Conservation (phyloP, 2,797 vertebrate species). For the Hylomyscus alleni region DNA sequence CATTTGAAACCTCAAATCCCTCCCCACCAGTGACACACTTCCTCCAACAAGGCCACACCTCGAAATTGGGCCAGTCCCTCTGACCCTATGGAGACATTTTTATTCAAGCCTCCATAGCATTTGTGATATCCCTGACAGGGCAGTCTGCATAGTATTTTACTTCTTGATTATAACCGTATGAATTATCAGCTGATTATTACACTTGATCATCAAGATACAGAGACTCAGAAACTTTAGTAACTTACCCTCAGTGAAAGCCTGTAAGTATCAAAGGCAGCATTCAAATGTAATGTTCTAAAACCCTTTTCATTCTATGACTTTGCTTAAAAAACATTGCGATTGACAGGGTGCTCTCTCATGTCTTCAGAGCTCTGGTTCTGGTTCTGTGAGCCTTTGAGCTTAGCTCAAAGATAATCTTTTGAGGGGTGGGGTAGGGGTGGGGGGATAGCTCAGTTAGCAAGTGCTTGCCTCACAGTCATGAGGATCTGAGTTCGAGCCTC, state of each 20-base stretch:
- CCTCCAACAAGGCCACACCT: neutral
- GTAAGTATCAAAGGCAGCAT: neutral
- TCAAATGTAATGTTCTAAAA: neutral
- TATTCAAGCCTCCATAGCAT: neutral
- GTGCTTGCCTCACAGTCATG: too few species aligned
- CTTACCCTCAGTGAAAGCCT: constrained; percentile 5
- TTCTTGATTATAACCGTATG: constrained; percentile 30
- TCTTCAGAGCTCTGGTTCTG: neutral
- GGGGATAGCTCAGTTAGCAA: neutral
- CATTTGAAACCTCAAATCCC: neutral
- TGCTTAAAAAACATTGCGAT: constrained; percentile 24
- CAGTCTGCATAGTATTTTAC: neutral
- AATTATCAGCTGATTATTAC: neutral
- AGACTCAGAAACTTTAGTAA: constrained; percentile 16
- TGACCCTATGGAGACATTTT: neutral
- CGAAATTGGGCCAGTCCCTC: neutral
- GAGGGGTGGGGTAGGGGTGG: too few species aligned
- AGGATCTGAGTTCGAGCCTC: neutral
- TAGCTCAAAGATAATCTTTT: neutral
- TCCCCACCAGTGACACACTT: neutral
- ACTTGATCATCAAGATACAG: constrained; percentile 1
- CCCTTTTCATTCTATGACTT: neutral
- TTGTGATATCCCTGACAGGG: neutral
- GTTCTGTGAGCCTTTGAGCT: neutral
- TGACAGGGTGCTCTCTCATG: neutral